Percentiles rank a stretch among this genome's conserved stretches.
These are phyloP conservation scores for Oithona nana DNA, from an alignment of 2,888 invertebrate genomes.

Conservation along the genomic window DNA sequence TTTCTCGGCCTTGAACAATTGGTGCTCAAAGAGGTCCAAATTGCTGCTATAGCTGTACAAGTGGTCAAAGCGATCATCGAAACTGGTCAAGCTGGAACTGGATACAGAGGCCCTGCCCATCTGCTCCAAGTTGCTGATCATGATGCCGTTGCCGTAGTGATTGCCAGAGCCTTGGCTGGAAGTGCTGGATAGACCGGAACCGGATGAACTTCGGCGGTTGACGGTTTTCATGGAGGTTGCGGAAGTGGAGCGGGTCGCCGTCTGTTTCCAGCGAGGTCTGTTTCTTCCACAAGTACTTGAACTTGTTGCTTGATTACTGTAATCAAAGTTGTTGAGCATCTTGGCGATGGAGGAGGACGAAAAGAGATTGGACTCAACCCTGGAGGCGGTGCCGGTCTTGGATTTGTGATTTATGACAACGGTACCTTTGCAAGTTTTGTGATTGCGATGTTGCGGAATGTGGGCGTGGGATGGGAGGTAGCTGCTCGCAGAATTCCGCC, in stretches of 20 bases:
- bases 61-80: not conserved
- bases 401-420: too few species aligned
- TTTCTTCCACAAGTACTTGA: not conserved
- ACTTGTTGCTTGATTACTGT: too few species aligned
- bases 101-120: not conserved
- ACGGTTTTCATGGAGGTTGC: not conserved
- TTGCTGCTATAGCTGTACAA: not conserved
- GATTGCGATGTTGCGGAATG: too few species aligned
- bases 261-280: not conserved
- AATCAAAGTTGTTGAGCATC: not conserved
- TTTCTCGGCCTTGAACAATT: not conserved
- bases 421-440: too few species aligned
- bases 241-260: not conserved
- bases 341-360: not conserved
- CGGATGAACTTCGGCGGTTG: not conserved
- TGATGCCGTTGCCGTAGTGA: not conserved
- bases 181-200: not conserved
- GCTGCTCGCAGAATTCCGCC: not conserved
- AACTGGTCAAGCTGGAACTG: not conserved
- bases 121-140: not conserved
- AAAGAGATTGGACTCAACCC: not conserved
- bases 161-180: not conserved
- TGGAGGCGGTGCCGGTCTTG: too few species aligned
- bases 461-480: not conserved
- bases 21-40: not conserved